Evolutionary conservation across 1,140 invertebrate genomes (phyloP).

Genomic region (Batillaria attramentaria): DNA sequence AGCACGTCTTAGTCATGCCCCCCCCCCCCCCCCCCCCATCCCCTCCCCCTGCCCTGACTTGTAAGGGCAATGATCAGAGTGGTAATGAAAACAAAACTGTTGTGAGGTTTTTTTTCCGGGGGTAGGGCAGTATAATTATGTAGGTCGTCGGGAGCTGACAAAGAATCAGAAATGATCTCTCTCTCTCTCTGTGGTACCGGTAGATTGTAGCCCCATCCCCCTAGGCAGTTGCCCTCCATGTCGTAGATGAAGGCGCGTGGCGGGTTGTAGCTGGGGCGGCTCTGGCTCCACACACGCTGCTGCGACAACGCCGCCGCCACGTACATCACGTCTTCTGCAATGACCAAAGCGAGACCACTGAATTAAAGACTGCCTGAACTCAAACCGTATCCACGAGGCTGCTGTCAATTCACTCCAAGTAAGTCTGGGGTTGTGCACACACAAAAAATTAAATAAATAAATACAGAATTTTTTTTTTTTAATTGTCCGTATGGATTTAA

Average conservation of each 20-base stretch:
- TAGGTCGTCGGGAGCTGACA: no score
- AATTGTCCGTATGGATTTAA: no score
- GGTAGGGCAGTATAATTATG: no score
- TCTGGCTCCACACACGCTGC: background rate
- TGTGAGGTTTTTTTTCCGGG: no score
- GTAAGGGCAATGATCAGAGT: no score
- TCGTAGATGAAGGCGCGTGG: conserved; percentile 36
- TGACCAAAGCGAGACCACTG: background rate
- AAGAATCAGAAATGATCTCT: no score
- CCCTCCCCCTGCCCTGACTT: no score
- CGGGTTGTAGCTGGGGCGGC: conserved; percentile 24
- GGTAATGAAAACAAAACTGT: no score
- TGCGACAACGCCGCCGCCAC: conserved; percentile 23
- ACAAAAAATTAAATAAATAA: background rate
- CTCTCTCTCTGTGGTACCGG: background rate
- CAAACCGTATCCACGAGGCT: background rate
- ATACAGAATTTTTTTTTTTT: no score
- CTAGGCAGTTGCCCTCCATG: conserved; percentile 27
- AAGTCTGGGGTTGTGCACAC: background rate
- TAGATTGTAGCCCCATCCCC: conserved; percentile 25
- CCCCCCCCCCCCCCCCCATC: no score
- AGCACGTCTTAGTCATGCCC: no score
- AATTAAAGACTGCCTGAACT: background rate
- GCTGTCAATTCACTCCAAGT: background rate
- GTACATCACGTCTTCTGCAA: conserved; percentile 18